A percentile compares a stretch with the other conserved stretches of the same genome.
phyloP scores from a whole-genome alignment of 2,113 vertebrate genomes.

The Neodontobutis hainanensis region DNA sequence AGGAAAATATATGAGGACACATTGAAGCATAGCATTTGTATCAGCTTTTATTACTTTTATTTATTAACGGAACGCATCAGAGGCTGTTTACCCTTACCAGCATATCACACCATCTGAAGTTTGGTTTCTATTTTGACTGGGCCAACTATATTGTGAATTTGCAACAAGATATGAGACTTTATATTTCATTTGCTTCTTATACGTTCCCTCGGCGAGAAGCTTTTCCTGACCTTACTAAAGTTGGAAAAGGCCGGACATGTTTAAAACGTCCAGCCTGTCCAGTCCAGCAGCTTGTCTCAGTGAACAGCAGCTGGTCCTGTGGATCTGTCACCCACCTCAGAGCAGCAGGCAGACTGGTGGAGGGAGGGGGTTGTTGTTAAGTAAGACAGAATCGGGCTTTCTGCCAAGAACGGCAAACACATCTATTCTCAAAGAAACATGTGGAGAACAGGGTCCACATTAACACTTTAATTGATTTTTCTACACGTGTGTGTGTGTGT shows the following conservation, averaged over 20 bases:
- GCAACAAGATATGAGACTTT: conserved; percentile 13
- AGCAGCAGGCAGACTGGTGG: conserved; percentile 20
- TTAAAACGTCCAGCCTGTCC: conserved; percentile 14
- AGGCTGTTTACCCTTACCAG: conserved; percentile 34
- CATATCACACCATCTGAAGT: conserved; percentile 15
- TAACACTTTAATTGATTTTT: background rate
- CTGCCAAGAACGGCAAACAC: conserved; percentile 39
- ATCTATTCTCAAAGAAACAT: conserved; percentile 27
- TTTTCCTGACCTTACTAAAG: conserved; percentile 10
- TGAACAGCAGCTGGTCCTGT: conserved; percentile 60
- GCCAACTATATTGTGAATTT: conserved; percentile 26
- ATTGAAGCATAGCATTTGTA: background rate
- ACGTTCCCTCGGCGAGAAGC: background rate
- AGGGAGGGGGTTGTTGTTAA: background rate
- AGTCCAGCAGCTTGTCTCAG: conserved; percentile 25
- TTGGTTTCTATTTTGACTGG: conserved; percentile 41
- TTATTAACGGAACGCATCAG: conserved; percentile 9
- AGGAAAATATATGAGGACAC: background rate
- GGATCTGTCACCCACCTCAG: conserved; percentile 61
- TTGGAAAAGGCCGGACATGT: conserved; percentile 23
- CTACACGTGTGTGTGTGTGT: background rate
- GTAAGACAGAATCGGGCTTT: conserved; percentile 18
- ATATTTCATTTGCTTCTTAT: conserved; percentile 7
- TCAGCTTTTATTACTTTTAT: background rate
- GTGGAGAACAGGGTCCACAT: conserved; percentile 3